phyloP scores from a whole-genome alignment of 2,113 vertebrate species.

The Corythoichthys haematopterus region DNA sequence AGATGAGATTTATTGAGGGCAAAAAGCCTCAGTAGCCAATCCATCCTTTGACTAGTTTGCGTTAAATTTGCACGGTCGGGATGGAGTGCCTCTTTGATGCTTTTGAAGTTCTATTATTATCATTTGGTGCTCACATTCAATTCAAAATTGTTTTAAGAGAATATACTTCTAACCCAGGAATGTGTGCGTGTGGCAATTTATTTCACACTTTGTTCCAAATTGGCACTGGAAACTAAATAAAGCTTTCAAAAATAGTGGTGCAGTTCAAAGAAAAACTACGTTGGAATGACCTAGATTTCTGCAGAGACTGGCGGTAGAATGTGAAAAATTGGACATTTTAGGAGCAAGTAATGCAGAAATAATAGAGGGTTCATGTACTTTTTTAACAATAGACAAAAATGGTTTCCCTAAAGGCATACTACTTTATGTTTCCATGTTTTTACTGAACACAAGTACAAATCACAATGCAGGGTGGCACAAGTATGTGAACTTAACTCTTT shows the following conservation, averaged over 20 bases:
- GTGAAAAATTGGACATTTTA: not conserved
- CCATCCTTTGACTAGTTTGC: slow-evolving; percentile 52
- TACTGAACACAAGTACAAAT: not conserved
- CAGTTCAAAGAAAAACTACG: too few relatives aligned
- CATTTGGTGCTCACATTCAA: slow-evolving; percentile 72
- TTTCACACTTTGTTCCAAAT: slow-evolving; percentile 26
- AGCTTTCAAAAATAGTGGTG: slow-evolving; percentile 55
- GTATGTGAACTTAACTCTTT: not conserved
- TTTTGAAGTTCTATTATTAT: slow-evolving; percentile 61
- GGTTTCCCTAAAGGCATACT: not conserved
- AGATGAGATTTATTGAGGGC: slow-evolving; percentile 39
- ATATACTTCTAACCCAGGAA: slow-evolving; percentile 53
- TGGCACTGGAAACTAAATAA: slow-evolving; percentile 40
- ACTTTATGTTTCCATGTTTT: not conserved
- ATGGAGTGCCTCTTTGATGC: slow-evolving; percentile 66
- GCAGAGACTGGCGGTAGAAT: too few relatives aligned
- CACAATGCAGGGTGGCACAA: not conserved
- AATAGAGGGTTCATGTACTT: not conserved
- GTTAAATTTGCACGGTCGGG: slow-evolving; percentile 50
- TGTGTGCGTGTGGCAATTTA: slow-evolving; percentile 43
- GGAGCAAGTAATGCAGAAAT: not conserved
- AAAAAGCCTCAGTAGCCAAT: slow-evolving; percentile 52
- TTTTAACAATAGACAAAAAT: not conserved
- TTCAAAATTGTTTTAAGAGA: slow-evolving; percentile 64
- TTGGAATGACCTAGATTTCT: too few relatives aligned